Evolutionary conservation across 2,113 vertebrate species (phyloP).

Genomic region (Mandrillus leucophaeus): DNA sequence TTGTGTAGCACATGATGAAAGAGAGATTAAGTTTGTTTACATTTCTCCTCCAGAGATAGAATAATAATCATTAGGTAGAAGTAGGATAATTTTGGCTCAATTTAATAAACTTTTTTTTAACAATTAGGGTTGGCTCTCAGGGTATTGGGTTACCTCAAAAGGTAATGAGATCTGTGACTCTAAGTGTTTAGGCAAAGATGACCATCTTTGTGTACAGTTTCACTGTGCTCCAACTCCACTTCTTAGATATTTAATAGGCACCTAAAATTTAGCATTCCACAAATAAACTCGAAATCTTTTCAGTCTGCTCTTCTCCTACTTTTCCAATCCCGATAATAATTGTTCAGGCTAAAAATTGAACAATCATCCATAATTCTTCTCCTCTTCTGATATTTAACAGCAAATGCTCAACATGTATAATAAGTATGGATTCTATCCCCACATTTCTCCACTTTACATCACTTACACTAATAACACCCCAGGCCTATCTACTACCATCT

Average conservation of each 20-base stretch:
- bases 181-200: not conserved
- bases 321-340: not conserved
- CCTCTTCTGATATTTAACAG: not conserved
- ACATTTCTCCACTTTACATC: not conserved
- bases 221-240: not conserved
- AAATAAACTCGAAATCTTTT: not conserved
- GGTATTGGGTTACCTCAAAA: not conserved
- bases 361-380: not conserved
- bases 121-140: not conserved
- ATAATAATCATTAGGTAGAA: not conserved
- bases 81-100: not conserved
- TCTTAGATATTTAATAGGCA: not conserved
- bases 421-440: not conserved
- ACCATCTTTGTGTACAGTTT: not conserved
- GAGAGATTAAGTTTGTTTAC: not conserved
- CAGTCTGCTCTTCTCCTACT: not conserved
- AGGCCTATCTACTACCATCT: not conserved
- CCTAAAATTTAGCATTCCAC: not conserved
- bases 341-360: not conserved
- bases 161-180: not conserved
- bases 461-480: not conserved
- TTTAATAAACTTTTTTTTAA: not conserved
- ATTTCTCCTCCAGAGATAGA: not conserved
- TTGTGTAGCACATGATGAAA: not conserved
- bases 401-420: not conserved